Evolutionary conservation across 2,888 invertebrate genomes (phyloP).

Genomic region (Coelinius sp.): DNA sequence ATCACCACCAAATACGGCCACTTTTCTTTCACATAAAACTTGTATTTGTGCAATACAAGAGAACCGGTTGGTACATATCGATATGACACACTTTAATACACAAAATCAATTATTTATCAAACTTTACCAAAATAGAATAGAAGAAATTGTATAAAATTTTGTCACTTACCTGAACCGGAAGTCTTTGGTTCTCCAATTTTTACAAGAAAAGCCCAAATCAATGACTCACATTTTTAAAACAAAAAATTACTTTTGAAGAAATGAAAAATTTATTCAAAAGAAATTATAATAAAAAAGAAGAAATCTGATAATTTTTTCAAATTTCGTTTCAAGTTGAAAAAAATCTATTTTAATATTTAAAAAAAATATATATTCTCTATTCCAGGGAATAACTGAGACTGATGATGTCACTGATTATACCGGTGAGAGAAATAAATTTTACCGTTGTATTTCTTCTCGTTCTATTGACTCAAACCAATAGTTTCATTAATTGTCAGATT

Average conservation of each 20-base stretch:
- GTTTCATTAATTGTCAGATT: not conserved
- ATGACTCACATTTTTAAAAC: not conserved
- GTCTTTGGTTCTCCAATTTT: not conserved
- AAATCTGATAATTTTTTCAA: not conserved
- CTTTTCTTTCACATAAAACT: constrained; percentile 30
- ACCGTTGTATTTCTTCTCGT: not conserved
- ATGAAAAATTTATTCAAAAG: too few species aligned
- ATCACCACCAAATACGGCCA: constrained; percentile 39
- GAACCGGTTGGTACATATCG: constrained; percentile 40
- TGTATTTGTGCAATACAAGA: constrained; percentile 37
- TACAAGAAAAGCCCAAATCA: not conserved
- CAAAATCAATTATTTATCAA: constrained; percentile 10
- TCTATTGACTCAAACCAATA: not conserved
- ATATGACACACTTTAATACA: constrained; percentile 34
- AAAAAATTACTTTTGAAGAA: not conserved
- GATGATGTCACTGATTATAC: constrained; percentile 1
- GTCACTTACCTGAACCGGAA: constrained; percentile 4
- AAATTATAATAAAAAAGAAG: too few species aligned
- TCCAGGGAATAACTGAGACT: not conserved
- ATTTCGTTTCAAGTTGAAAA: not conserved
- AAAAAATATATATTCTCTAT: not conserved
- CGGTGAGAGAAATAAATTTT: not conserved
- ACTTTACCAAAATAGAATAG: too few species aligned
- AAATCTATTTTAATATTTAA: not conserved
- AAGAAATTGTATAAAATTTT: too few species aligned